These are phyloP conservation scores for Saxidomus purpurata DNA, from an alignment of 1,140 invertebrate species.

Conservation along the genomic window DNA sequence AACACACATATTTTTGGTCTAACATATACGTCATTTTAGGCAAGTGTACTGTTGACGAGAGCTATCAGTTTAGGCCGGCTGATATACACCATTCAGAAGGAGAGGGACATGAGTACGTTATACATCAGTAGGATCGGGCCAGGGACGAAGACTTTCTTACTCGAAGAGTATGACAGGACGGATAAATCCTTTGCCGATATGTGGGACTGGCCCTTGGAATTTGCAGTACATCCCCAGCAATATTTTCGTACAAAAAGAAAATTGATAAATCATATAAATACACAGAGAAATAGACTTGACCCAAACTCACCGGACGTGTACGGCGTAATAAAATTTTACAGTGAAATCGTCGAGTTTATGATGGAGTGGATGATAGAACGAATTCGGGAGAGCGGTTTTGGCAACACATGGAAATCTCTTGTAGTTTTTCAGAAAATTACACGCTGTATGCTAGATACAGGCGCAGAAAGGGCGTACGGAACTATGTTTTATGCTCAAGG, in stretches of 20 bases:
- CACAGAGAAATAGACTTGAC: conserved; percentile 28
- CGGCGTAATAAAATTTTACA: conserved; percentile 52
- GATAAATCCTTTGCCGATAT: conserved; percentile 50
- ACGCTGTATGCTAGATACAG: conserved; percentile 50
- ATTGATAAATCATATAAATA: conserved; percentile 42
- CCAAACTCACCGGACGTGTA: conserved; percentile 12
- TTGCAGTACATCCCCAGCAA: not conserved
- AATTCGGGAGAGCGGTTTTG: conserved; percentile 52
- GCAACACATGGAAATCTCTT: conserved; percentile 46
- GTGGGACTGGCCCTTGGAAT: conserved; percentile 57
- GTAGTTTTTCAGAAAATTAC: conserved; percentile 64
- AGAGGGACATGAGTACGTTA: conserved; percentile 52
- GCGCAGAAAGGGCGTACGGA: conserved; percentile 50
- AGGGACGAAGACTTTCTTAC: conserved; percentile 47
- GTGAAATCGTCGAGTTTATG: conserved; percentile 55
- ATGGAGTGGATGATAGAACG: conserved; percentile 55
- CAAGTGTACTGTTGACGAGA: conserved; percentile 9
- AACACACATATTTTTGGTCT: not conserved
- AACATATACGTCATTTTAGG: conserved; percentile 23
- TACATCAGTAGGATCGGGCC: conserved; percentile 59
- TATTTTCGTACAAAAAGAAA: conserved; percentile 39
- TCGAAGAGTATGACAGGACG: conserved; percentile 43
- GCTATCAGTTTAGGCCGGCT: conserved; percentile 29
- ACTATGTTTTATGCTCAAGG: conserved; percentile 53
- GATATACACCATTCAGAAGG: conserved; percentile 51